phyloP scores from a whole-genome alignment of 2,888 invertebrate species.

The Heliconius erato region DNA sequence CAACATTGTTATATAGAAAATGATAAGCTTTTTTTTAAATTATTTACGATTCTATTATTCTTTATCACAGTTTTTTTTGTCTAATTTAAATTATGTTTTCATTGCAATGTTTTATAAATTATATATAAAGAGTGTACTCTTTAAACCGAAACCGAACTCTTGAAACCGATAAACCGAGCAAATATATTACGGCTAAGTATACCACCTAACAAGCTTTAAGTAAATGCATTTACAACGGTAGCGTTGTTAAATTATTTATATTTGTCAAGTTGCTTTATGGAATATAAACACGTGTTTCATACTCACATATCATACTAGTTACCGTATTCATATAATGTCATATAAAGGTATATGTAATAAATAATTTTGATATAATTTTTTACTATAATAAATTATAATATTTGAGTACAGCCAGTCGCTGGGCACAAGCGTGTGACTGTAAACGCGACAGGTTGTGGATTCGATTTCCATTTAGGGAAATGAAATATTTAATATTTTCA shows the following conservation, averaged over 20 bases:
- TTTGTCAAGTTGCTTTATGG: constrained; percentile 16
- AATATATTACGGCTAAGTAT: not conserved
- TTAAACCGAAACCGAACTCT: no score
- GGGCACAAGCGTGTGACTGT: no score
- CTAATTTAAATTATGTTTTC: not conserved
- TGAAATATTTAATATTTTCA: no score
- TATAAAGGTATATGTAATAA: not conserved
- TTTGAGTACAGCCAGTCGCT: not conserved
- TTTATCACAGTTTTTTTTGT: not conserved
- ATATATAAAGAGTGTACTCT: not conserved
- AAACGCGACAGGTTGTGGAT: no score
- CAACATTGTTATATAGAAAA: not conserved
- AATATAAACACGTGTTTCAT: constrained; percentile 23
- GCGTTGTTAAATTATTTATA: constrained; percentile 40
- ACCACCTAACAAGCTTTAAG: not conserved
- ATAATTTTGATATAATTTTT: no score
- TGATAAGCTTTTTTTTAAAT: no score
- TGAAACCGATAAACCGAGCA: not conserved
- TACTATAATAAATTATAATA: not conserved
- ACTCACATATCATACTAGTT: constrained; percentile 40
- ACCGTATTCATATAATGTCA: constrained; percentile 22
- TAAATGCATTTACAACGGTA: not conserved
- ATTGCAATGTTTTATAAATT: not conserved
- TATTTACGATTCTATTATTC: not conserved
- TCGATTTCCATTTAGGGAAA: no score